A percentile compares a stretch with the other conserved stretches of the same genome.
These are phyloP conservation scores for Rachycentron canadum DNA, from an alignment of 2,797 vertebrate species.

Conservation along the genomic window DNA sequence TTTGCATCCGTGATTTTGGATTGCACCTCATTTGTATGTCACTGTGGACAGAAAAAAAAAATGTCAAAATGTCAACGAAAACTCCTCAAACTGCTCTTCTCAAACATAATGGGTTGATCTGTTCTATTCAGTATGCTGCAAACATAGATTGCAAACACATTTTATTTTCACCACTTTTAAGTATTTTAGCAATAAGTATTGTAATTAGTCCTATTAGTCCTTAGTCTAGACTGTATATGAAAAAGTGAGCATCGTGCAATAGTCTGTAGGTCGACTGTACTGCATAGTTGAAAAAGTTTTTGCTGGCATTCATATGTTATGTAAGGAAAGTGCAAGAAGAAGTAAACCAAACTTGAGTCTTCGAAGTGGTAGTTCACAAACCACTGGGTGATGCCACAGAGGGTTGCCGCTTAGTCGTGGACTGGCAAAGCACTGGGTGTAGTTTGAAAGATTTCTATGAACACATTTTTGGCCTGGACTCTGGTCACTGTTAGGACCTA, in stretches of 20 bases:
- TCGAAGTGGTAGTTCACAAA: too few species aligned
- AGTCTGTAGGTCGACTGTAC: too few species aligned
- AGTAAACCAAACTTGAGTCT: too few species aligned
- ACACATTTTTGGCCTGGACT: neutral
- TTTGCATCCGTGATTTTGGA: neutral
- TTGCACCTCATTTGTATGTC: neutral
- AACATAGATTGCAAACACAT: neutral
- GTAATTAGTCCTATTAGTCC: constrained; percentile 6
- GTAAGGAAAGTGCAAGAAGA: too few species aligned
- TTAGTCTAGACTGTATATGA: too few species aligned
- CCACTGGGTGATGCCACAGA: too few species aligned
- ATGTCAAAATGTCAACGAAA: neutral
- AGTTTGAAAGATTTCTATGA: constrained; percentile 10
- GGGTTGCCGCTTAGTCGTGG: too few species aligned
- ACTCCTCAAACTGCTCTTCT: neutral
- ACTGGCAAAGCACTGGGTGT: constrained; percentile 10
- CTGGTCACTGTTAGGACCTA: neutral
- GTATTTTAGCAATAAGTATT: neutral
- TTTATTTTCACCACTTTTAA: neutral
- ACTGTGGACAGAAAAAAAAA: neutral
- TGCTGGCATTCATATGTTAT: too few species aligned
- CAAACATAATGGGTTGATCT: neutral
- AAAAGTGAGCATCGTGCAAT: too few species aligned
- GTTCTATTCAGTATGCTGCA: neutral
- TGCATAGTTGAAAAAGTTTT: too few species aligned